These are phyloP conservation scores for Iselma pallidipennis DNA, from an alignment of 2,888 invertebrate species.

Conservation along the genomic window DNA sequence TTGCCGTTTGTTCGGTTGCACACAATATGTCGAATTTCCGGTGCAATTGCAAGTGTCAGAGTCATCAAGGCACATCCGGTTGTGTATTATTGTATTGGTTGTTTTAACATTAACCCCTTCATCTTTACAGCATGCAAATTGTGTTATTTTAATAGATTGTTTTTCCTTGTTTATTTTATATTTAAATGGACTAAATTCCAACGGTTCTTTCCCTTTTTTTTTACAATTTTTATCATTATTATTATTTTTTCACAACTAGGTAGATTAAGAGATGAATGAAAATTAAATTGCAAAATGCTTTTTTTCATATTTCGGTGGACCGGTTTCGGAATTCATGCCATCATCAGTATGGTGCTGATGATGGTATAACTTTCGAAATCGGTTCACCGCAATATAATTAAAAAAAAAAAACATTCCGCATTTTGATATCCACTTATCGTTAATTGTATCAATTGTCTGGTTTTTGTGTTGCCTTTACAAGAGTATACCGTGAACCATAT, in stretches of 20 bases:
- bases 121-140: slow-evolving; percentile 1
- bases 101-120: not conserved
- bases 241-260: too few species aligned
- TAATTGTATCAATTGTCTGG: slow-evolving; percentile 7
- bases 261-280: too few species aligned
- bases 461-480: slow-evolving; percentile 28
- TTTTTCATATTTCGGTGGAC: too few species aligned
- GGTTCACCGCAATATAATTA: too few species aligned
- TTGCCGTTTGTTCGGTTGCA: not conserved
- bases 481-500: slow-evolving; percentile 34
- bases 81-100: too few species aligned
- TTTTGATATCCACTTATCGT: not conserved
- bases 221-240: too few species aligned
- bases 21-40: slow-evolving; percentile 1
- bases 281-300: too few species aligned
- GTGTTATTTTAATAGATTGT: not conserved
- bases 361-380: too few species aligned
- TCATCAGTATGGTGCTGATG: too few species aligned
- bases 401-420: not conserved
- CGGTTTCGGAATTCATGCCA: too few species aligned
- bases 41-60: slow-evolving; percentile 1
- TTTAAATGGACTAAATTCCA: not conserved
- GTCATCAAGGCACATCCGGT: slow-evolving; percentile 1
- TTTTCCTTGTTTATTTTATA: too few species aligned
- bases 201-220: not conserved